Percentiles rank a stretch among this genome's conserved stretches.
phyloP scores from a whole-genome alignment of 2,797 vertebrate species.

The Peromyscus melanophrys region DNA sequence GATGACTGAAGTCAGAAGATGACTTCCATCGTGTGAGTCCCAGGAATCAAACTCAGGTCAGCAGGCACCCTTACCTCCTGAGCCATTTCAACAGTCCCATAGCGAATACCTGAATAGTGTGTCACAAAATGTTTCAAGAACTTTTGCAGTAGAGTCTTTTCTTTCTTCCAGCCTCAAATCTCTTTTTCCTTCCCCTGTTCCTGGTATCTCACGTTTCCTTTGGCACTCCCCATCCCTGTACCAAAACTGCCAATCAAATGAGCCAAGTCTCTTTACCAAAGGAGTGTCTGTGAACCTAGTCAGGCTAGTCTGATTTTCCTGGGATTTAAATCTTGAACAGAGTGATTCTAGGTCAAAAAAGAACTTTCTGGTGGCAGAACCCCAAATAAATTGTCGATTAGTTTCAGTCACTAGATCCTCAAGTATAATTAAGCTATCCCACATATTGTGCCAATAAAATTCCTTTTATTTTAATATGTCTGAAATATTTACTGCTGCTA shows the following conservation, averaged over 20 bases:
- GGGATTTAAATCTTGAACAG: constrained; percentile 65
- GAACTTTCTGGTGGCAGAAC: background rate
- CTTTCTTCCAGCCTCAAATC: background rate
- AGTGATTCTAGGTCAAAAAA: constrained; percentile 61
- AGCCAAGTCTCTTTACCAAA: constrained; percentile 33
- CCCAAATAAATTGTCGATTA: background rate
- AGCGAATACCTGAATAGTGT: background rate
- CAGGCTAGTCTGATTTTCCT: constrained; percentile 37
- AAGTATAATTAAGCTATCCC: background rate
- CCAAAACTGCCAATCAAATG: constrained; percentile 28
- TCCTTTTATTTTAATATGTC: background rate
- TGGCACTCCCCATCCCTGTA: background rate
- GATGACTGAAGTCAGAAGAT: background rate
- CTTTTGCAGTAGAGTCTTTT: background rate
- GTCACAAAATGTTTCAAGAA: background rate
- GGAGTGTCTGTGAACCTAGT: constrained; percentile 6
- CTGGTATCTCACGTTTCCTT: background rate
- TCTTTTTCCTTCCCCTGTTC: background rate
- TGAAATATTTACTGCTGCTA: constrained; percentile 49
- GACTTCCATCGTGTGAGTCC: background rate
- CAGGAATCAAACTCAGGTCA: background rate
- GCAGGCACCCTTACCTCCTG: background rate
- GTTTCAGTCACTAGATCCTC: background rate
- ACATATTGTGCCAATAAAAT: background rate
- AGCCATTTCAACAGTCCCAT: background rate